Percentiles rank a stretch among this genome's conserved stretches.
These are phyloP conservation scores for Mya arenaria DNA, from an alignment of 1,140 invertebrate genomes.

Conservation along the genomic window DNA sequence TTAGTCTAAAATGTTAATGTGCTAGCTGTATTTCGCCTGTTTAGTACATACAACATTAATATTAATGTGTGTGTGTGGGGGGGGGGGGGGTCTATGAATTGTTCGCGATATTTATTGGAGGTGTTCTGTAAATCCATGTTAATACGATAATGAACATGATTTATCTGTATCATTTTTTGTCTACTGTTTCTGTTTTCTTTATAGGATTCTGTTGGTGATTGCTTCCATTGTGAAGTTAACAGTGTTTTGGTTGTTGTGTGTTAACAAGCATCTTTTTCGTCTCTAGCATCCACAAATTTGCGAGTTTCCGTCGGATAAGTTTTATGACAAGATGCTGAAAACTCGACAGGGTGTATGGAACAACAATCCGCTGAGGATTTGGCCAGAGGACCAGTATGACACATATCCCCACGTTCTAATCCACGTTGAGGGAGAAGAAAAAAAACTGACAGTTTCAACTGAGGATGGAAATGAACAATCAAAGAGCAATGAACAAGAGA, in stretches of 20 bases:
- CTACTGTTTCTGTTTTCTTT: too few species aligned
- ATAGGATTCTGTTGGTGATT: too few species aligned
- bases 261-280: conserved; percentile 38
- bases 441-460: conserved; percentile 67
- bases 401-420: conserved; percentile 64
- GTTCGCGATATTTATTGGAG: background rate
- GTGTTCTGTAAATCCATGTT: background rate
- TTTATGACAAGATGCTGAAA: conserved; percentile 67
- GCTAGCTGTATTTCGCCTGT: too few species aligned
- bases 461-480: conserved; percentile 75
- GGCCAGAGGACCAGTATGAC: conserved; percentile 34
- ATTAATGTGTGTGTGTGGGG: too few species aligned
- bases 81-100: background rate
- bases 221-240: too few species aligned
- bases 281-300: conserved; percentile 72
- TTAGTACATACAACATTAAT: background rate
- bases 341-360: conserved; percentile 30
- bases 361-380: conserved; percentile 39
- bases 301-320: conserved; percentile 71
- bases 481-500: conserved; percentile 69
- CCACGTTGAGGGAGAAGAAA: conserved; percentile 72
- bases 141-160: background rate
- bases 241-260: too few species aligned
- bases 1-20: too few species aligned
- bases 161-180: too few species aligned